Conservation (phyloP, 2,113 vertebrate genomes). For the Capra hircus region DNA sequence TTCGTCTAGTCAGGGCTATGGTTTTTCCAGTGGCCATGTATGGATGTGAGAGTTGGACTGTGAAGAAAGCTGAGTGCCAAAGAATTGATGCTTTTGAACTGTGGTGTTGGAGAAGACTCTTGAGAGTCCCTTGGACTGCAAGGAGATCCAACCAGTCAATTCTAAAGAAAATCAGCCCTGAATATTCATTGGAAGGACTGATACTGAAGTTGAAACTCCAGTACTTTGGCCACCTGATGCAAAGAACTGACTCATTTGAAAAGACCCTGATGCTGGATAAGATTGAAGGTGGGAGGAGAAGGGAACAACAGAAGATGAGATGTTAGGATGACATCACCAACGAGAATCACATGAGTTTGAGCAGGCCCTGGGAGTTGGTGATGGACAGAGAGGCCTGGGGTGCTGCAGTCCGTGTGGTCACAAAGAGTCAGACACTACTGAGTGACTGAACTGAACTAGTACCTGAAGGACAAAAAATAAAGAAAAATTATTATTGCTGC, state of each 20-base stretch:
- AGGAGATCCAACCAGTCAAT: not conserved
- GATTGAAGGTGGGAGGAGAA: not conserved
- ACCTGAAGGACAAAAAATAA: not conserved
- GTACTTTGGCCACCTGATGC: not conserved
- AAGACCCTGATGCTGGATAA: not conserved
- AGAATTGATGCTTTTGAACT: not conserved
- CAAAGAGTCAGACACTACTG: not conserved
- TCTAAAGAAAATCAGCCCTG: not conserved
- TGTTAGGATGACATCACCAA: not conserved
- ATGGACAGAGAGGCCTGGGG: not conserved
- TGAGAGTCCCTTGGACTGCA: not conserved
- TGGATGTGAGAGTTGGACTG: not conserved
- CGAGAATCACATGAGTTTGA: not conserved
- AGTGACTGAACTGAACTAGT: not conserved
- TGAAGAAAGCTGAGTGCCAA: not conserved
- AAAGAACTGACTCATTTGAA: not conserved
- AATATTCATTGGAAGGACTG: not conserved
- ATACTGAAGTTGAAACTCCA: not conserved
- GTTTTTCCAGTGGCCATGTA: not conserved
- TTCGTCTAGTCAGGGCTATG: accelerated
- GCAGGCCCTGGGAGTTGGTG: not conserved
- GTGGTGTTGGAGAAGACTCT: not conserved
- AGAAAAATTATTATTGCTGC: not conserved
- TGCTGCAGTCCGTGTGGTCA: not conserved
- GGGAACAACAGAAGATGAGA: not conserved